Evolutionary conservation across 2,113 vertebrate genomes (phyloP).

Genomic region (Glareola pratincola): DNA sequence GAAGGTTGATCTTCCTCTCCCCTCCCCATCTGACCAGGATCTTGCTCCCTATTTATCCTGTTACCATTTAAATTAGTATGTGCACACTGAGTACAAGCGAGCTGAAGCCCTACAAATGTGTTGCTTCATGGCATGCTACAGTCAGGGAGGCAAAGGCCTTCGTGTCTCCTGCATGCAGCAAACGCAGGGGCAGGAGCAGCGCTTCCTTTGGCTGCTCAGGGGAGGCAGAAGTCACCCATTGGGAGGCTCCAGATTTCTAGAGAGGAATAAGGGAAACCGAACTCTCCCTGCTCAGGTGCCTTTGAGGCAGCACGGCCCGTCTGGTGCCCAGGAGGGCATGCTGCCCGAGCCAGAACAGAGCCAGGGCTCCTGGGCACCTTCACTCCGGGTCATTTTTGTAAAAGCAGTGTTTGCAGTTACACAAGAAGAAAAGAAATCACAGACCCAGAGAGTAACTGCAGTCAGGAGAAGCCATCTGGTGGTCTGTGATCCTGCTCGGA

Average conservation of each 20-base stretch:
- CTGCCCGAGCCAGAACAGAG: background rate
- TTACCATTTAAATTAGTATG: background rate
- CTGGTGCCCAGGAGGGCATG: background rate
- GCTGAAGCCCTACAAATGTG: background rate
- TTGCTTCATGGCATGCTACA: background rate
- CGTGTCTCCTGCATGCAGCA: background rate
- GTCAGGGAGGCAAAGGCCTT: background rate
- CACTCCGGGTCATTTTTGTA: background rate
- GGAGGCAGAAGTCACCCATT: background rate
- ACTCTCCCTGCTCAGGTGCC: background rate
- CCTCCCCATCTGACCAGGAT: background rate
- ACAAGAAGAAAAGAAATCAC: background rate
- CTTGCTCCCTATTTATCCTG: accelerated
- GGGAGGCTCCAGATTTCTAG: background rate
- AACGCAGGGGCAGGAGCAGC: accelerated
- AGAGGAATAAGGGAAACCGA: background rate
- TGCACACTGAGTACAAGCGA: background rate
- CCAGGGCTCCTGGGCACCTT: background rate
- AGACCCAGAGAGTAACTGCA: background rate
- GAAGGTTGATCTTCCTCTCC: background rate
- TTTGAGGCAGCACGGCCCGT: background rate
- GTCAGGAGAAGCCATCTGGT: background rate
- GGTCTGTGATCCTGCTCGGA: background rate
- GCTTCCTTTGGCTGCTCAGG: background rate
- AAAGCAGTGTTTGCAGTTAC: background rate